Percentiles rank a stretch among this genome's conserved stretches.
Conservation (phyloP, 2,113 vertebrate genomes). For the Peromyscus polionotus region DNA sequence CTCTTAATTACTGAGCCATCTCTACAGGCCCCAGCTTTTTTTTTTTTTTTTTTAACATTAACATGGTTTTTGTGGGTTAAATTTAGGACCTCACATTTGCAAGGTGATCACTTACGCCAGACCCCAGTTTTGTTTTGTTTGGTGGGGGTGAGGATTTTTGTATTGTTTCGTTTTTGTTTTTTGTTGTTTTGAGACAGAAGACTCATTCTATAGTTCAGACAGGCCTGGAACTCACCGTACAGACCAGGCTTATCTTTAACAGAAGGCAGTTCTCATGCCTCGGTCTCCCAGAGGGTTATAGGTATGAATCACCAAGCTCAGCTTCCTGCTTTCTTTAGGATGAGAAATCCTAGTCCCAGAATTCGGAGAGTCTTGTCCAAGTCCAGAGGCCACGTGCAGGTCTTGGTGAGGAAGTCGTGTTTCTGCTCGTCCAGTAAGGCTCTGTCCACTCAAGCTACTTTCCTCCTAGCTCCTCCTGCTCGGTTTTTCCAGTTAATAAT, state of each 20-base stretch:
- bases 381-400: not conserved
- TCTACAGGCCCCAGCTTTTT: not conserved
- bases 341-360: not conserved
- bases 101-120: not conserved
- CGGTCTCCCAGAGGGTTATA: not conserved
- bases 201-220: not conserved
- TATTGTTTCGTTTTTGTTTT: not conserved
- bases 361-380: not conserved
- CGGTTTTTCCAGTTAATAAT: not conserved
- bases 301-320: not conserved
- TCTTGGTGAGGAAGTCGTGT: not conserved
- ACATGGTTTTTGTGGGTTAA: not conserved
- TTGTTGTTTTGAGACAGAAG: not conserved
- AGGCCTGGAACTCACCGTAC: not conserved
- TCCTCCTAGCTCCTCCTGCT: not conserved
- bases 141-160: not conserved
- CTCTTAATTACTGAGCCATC: too few species aligned
- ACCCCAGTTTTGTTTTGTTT: not conserved
- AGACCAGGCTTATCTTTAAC: not conserved
- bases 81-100: not conserved
- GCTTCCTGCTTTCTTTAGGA: not conserved
- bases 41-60: too few species aligned
- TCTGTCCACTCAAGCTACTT: not conserved
- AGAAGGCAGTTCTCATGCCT: not conserved
- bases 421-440: not conserved